phyloP scores from a whole-genome alignment of 2,797 vertebrate species.

The Nannoperca obscura region DNA sequence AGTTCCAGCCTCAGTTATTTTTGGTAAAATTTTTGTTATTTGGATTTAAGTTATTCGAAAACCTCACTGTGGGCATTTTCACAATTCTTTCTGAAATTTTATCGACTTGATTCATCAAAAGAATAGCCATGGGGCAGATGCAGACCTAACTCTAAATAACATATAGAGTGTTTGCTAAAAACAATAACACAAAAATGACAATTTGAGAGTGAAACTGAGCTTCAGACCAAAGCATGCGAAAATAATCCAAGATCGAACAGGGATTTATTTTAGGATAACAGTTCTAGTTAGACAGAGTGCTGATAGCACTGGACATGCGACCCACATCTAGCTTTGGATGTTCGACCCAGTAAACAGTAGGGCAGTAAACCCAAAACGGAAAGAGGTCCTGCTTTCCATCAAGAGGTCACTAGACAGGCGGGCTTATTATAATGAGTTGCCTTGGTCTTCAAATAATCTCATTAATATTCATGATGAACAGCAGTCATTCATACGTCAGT shows the following conservation, averaged over 20 bases:
- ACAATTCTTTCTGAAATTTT: not conserved
- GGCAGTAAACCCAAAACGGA: conserved; percentile 3
- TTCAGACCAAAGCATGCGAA: not conserved
- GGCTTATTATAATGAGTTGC: conserved; percentile 31
- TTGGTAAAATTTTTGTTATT: not conserved
- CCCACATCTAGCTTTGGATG: conserved; percentile 2
- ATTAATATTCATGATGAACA: conserved; percentile 55
- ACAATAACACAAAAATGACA: not conserved
- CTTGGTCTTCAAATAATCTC: conserved; percentile 47
- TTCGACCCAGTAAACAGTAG: not conserved
- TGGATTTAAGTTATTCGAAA: not conserved
- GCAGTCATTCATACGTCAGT: conserved; percentile 26
- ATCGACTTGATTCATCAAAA: not conserved
- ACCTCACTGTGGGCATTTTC: not conserved
- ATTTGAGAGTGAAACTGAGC: not conserved
- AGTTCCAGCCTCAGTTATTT: not conserved
- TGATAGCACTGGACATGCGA: conserved; percentile 6
- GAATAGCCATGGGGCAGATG: no score
- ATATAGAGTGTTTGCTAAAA: not conserved
- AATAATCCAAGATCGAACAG: not conserved
- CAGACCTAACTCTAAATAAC: not conserved
- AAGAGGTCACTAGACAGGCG: conserved; percentile 6
- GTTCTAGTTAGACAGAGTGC: not conserved
- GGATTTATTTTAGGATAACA: not conserved
- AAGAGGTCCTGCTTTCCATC: conserved; percentile 13